Evolutionary conservation across 2,797 vertebrate genomes (phyloP).

Genomic region (Periophthalmus magnuspinnatus): DNA sequence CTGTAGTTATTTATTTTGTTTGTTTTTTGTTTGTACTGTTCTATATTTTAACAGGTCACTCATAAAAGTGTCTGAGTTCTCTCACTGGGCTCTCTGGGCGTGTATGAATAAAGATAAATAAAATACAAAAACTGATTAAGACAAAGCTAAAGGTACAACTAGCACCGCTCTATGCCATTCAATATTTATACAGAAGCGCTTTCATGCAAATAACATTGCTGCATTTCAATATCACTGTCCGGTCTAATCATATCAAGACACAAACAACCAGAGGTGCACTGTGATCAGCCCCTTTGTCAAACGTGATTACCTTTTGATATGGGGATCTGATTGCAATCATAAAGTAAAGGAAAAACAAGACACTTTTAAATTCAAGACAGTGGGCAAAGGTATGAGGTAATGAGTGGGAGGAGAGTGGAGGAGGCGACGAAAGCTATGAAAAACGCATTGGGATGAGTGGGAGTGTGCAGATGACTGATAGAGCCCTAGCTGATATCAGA

Average conservation of each 20-base stretch:
- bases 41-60: no score
- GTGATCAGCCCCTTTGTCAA: slow-evolving; percentile 1
- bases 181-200: not conserved
- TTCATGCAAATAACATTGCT: not conserved
- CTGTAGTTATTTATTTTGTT: no score
- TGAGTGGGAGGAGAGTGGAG: slow-evolving; percentile 54
- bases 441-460: slow-evolving; percentile 41
- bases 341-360: slow-evolving; percentile 26
- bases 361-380: slow-evolving; percentile 43
- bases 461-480: slow-evolving; percentile 57
- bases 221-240: slow-evolving; percentile 7
- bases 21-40: no score
- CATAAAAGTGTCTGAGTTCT: no score
- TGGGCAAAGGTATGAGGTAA: slow-evolving; percentile 46
- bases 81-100: no score
- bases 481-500: slow-evolving; percentile 63
- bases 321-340: slow-evolving; percentile 13
- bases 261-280: slow-evolving; percentile 1
- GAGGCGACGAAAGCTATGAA: slow-evolving; percentile 48
- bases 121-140: not conserved
- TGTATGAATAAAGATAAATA: no score
- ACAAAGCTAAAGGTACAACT: not conserved
- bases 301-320: slow-evolving; percentile 7
- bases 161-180: not conserved
- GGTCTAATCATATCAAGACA: not conserved